These are phyloP conservation scores for Tinamus guttatus DNA, from an alignment of 2,113 vertebrate genomes.

Conservation along the genomic window DNA sequence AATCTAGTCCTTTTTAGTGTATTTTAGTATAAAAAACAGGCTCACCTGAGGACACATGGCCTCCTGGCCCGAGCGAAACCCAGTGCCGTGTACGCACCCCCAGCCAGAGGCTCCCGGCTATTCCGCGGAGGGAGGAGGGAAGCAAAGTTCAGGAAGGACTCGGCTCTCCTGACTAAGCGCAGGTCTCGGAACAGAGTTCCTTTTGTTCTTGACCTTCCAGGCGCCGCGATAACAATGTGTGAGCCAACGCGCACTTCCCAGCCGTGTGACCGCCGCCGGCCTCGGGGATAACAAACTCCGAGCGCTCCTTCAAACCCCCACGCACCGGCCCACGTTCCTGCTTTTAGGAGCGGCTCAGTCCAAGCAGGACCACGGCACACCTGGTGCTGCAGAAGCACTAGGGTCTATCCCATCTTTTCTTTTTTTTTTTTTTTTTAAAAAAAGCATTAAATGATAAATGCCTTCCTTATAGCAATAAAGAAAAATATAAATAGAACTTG, in stretches of 20 bases:
- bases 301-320: neutral
- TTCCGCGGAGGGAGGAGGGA: neutral
- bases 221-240: conserved; percentile 23
- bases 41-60: conserved; percentile 38
- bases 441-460: neutral
- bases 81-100: neutral
- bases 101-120: neutral
- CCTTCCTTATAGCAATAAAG: neutral
- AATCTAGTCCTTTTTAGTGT: neutral
- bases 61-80: neutral
- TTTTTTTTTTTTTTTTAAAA: conserved; percentile 1
- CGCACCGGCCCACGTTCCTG: rapidly evolving
- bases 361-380: no score
- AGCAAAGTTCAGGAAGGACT: conserved; percentile 61
- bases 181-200: conserved; percentile 38
- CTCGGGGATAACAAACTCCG: neutral
- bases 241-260: neutral
- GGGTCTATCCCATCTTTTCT: neutral
- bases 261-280: neutral
- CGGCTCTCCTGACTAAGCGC: neutral
- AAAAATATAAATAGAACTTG: neutral
- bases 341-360: neutral
- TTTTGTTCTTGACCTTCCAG: conserved; percentile 67
- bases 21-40: neutral
- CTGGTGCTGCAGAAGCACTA: neutral